Percentiles rank a stretch among this genome's conserved stretches.
Evolutionary conservation across 2,888 invertebrate genomes (phyloP).

Genomic region (Drosophila lacicola): DNA sequence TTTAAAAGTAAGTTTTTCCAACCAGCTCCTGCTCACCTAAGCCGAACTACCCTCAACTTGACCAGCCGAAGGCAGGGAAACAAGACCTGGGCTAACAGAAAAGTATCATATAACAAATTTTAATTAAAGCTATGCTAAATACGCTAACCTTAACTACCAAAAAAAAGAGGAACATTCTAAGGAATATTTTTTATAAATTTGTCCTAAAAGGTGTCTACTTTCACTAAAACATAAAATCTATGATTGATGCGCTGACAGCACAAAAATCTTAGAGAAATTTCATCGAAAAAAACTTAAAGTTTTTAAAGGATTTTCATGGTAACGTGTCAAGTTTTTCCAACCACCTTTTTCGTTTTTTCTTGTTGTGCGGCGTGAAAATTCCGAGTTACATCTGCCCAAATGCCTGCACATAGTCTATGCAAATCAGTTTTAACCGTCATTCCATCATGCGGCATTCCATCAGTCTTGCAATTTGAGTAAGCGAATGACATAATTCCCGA

Average conservation of each 20-base stretch:
- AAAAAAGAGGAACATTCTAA: constrained; percentile 10
- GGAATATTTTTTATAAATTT: not conserved
- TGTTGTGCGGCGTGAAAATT: constrained; percentile 16
- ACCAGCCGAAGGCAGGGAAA: too few species aligned
- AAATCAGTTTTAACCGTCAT: constrained; percentile 62
- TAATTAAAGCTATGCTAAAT: constrained; percentile 60
- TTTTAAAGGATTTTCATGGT: constrained; percentile 38
- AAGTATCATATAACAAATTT: constrained; percentile 61
- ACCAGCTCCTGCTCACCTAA: too few species aligned
- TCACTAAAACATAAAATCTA: constrained; percentile 65
- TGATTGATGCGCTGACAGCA: constrained; percentile 69
- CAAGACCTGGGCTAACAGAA: constrained; percentile 4
- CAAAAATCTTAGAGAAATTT: constrained; percentile 21
- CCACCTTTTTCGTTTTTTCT: constrained; percentile 38
- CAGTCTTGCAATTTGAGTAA: constrained; percentile 82
- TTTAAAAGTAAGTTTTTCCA: too few species aligned
- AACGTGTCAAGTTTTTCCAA: constrained; percentile 50
- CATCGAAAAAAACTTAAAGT: constrained; percentile 47
- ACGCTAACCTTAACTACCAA: constrained; percentile 18
- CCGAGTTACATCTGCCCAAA: constrained; percentile 46
- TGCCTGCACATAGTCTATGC: constrained; percentile 50
- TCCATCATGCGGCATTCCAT: constrained; percentile 14
- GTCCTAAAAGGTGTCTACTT: constrained; percentile 58
- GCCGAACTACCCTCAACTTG: too few species aligned
- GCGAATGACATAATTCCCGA: constrained; percentile 83